These are phyloP conservation scores for Meteorus colon DNA, from an alignment of 2,888 invertebrate genomes.

Conservation along the genomic window DNA sequence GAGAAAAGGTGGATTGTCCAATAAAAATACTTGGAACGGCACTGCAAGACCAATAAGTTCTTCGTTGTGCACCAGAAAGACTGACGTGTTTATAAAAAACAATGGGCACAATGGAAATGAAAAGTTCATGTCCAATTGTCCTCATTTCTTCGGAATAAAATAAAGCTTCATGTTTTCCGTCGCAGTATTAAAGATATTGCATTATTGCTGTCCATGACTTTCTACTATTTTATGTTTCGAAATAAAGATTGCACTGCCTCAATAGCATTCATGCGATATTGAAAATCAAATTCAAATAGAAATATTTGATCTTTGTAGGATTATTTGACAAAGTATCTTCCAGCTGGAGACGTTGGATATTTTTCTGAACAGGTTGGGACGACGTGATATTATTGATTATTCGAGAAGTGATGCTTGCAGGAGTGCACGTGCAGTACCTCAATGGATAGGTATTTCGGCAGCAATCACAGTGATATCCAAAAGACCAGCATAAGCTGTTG, in stretches of 20 bases:
- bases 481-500: too few species aligned
- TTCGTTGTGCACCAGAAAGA: conserved; percentile 12
- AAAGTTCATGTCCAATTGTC: conserved; percentile 15
- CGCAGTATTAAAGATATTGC: neutral
- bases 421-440: too few species aligned
- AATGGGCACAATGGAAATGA: neutral
- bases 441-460: too few species aligned
- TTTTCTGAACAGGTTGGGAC: too few species aligned
- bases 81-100: conserved; percentile 21
- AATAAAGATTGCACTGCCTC: neutral
- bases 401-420: too few species aligned
- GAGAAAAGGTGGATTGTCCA: conserved; percentile 48
- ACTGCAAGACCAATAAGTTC: conserved; percentile 53
- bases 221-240: neutral
- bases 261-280: neutral
- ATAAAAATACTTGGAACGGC: conserved; percentile 53
- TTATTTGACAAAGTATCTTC: too few species aligned
- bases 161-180: neutral
- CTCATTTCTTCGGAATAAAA: neutral
- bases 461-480: too few species aligned
- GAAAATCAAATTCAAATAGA: too few species aligned
- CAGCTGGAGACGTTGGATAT: too few species aligned
- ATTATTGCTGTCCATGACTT: neutral
- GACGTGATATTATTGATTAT: too few species aligned
- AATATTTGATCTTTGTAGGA: too few species aligned